phyloP scores from a whole-genome alignment of 2,113 vertebrate species.

The Xerus inauris region DNA sequence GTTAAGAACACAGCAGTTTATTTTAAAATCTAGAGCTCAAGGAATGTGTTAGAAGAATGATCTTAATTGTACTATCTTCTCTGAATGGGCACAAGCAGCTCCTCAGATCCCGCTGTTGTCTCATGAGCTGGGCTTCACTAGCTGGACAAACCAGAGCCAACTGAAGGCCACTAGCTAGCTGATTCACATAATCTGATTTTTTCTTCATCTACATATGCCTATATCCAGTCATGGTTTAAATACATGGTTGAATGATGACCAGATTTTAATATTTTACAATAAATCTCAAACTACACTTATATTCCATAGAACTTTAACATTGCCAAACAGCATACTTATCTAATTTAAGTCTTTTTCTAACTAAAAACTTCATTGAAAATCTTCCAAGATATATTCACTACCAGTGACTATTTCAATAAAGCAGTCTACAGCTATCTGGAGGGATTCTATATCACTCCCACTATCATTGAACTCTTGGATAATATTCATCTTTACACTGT shows the following conservation, averaged over 20 bases:
- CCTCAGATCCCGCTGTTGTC: not conserved
- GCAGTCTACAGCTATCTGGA: not conserved
- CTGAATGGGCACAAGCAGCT: not conserved
- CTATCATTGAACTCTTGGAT: not conserved
- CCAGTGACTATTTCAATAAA: slow-evolving; percentile 34
- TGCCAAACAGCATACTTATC: not conserved
- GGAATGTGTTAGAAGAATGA: not conserved
- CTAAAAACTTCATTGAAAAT: slow-evolving; percentile 47
- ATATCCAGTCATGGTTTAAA: not conserved
- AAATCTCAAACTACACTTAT: not conserved
- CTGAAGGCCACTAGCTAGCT: not conserved
- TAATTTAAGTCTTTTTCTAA: slow-evolving; percentile 23
- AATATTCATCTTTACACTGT: not conserved
- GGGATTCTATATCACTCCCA: not conserved
- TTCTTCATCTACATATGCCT: not conserved
- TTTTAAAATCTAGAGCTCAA: not conserved
- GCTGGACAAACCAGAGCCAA: not conserved
- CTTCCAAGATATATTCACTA: slow-evolving; percentile 15
- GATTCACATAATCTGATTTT: not conserved
- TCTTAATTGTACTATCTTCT: not conserved
- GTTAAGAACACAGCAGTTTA: not conserved
- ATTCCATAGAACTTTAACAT: not conserved
- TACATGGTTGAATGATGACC: not conserved
- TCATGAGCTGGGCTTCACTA: not conserved
- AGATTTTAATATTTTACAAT: slow-evolving; percentile 22